Evolutionary conservation across 1,140 invertebrate genomes (phyloP).

Genomic region (Vanessa atalanta): DNA sequence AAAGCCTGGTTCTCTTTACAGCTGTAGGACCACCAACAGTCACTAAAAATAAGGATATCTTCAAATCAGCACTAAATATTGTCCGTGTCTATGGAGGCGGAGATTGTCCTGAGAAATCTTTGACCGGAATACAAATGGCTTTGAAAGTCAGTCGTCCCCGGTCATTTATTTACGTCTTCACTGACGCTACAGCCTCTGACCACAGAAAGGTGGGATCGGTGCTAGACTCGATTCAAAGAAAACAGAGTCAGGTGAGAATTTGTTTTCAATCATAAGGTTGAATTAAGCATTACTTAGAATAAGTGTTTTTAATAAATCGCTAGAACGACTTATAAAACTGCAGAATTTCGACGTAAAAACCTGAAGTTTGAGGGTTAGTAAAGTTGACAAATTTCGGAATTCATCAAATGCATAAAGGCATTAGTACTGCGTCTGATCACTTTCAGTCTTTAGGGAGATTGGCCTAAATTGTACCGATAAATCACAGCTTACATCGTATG

Average conservation of each 20-base stretch:
- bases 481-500: too few relatives aligned
- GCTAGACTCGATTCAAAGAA: conserved; percentile 85
- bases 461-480: too few relatives aligned
- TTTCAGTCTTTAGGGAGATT: too few relatives aligned
- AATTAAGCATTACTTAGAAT: too few relatives aligned
- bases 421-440: too few relatives aligned
- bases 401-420: too few relatives aligned
- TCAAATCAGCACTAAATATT: conserved; percentile 81
- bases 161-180: conserved; percentile 89
- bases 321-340: too few relatives aligned
- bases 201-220: conserved; percentile 83
- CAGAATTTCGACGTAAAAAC: too few relatives aligned
- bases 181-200: conserved; percentile 87
- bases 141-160: conserved; percentile 84
- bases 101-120: conserved; percentile 88
- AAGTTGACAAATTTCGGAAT: too few relatives aligned
- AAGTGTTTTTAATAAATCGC: too few relatives aligned
- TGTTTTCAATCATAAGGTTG: too few relatives aligned
- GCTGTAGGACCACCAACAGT: conserved; percentile 84
- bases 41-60: conserved; percentile 82
- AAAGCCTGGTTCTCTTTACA: conserved; percentile 47
- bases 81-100: conserved; percentile 86
- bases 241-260: conserved; percentile 84
- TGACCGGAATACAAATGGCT: conserved; percentile 84
- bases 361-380: too few relatives aligned